These are phyloP conservation scores for Pollenia angustigena DNA, from an alignment of 2,888 invertebrate genomes.

Conservation along the genomic window DNA sequence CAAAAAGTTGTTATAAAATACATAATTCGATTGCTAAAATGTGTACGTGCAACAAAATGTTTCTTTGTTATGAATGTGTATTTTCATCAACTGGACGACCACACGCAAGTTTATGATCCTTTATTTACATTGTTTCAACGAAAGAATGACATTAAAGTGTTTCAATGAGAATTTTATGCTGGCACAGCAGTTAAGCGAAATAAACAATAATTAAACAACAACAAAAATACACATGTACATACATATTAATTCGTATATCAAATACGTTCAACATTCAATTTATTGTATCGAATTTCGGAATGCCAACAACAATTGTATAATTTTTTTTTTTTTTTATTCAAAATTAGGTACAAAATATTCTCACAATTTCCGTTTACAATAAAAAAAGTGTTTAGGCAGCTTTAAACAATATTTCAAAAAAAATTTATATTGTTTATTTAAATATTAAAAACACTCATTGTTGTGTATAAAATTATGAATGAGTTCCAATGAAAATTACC, in stretches of 20 bases:
- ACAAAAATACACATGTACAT: conserved; percentile 1
- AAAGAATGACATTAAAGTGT: conserved; percentile 37
- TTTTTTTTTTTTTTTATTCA: conserved; percentile 2
- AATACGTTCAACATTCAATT: conserved; percentile 17
- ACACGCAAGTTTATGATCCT: conserved; percentile 39
- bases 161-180: conserved; percentile 44
- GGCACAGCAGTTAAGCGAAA: conserved; percentile 40
- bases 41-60: background rate
- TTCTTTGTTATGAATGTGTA: background rate
- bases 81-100: background rate
- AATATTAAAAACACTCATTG: conserved; percentile 35
- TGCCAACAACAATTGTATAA: conserved; percentile 16
- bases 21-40: background rate
- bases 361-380: conserved; percentile 57
- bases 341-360: conserved; percentile 20
- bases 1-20: background rate
- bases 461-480: conserved; percentile 59
- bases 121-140: conserved; percentile 62
- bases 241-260: background rate
- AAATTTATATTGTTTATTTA: conserved; percentile 67
- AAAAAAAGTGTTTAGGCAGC: conserved; percentile 45
- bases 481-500: conserved; percentile 47
- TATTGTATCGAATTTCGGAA: conserved; percentile 58
- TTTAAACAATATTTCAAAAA: conserved; percentile 33
- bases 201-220: conserved; percentile 33